Conservation (phyloP, 30 jellyfish, hydroid and myxozoan genomes). For the Catostylus mosaicus region DNA sequence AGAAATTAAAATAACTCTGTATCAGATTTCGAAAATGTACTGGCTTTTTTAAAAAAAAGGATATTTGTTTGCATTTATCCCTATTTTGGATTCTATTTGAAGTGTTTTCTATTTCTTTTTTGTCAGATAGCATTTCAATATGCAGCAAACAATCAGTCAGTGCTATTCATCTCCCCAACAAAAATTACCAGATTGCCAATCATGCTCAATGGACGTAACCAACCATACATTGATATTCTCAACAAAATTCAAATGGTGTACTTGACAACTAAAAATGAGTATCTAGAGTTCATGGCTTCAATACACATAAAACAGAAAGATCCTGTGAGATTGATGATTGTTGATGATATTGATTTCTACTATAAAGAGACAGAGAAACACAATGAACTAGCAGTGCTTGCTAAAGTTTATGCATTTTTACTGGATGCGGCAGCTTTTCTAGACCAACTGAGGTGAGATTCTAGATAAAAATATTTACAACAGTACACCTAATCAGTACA, state of each 20-base stretch:
- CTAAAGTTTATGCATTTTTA: conserved; percentile 34
- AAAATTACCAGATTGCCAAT: conserved; percentile 23
- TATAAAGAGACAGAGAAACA: conserved; percentile 12
- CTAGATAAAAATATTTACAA: no score
- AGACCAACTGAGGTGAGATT: background rate
- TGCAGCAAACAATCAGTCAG: conserved; percentile 25
- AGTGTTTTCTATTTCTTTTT: background rate
- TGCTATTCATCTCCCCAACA: conserved; percentile 47
- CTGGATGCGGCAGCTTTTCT: conserved; percentile 46
- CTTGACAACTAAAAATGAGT: conserved; percentile 23
- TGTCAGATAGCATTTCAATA: conserved; percentile 32
- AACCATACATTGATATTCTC: conserved; percentile 14
- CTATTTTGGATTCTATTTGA: conserved; percentile 52
- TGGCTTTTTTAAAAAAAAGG: no score
- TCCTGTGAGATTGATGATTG: conserved; percentile 8
- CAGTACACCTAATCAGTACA: no score
- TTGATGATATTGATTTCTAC: conserved; percentile 46
- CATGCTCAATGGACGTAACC: conserved; percentile 10
- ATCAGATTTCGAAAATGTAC: no score
- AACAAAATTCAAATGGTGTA: conserved; percentile 43
- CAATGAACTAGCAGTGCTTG: conserved; percentile 39
- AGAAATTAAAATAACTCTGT: no score
- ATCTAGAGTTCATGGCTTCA: conserved; percentile 63
- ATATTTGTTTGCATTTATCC: no score
- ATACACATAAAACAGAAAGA: conserved; percentile 26